Conservation (phyloP, 2,888 invertebrate genomes). For the Drosophila meridiana region DNA sequence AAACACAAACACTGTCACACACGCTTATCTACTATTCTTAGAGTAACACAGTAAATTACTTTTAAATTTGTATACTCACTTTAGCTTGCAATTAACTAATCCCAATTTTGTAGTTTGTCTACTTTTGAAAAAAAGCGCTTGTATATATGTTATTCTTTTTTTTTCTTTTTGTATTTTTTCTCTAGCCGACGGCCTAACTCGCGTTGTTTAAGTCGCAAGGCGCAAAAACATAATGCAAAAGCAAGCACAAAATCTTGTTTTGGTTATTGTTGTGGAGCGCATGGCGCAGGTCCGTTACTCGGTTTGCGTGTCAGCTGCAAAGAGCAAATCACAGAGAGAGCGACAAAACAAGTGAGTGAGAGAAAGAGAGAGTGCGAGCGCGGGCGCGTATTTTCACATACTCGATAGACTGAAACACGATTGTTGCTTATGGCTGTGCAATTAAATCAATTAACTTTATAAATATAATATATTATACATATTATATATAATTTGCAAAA, state of each 20-base stretch:
- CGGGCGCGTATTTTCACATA: constrained; percentile 23
- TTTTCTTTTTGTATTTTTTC: not conserved
- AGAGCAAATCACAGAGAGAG: constrained; percentile 24
- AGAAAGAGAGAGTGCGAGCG: not conserved
- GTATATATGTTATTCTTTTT: constrained; percentile 3
- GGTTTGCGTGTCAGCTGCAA: constrained; percentile 14
- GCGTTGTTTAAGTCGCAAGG: constrained; percentile 53
- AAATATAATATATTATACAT: not conserved
- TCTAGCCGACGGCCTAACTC: constrained; percentile 23
- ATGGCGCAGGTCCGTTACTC: constrained; percentile 55
- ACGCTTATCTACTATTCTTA: constrained; percentile 2
- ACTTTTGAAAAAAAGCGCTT: constrained; percentile 27
- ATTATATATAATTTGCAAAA: not conserved
- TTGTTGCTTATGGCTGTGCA: not conserved
- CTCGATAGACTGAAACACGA: not conserved
- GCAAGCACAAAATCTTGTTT: constrained; percentile 55
- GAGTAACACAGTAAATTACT: not conserved
- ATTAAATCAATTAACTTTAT: too few relatives aligned
- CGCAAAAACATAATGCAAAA: constrained; percentile 59
- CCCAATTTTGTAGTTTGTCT: constrained; percentile 23
- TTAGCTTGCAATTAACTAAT: constrained; percentile 26
- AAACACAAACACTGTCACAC: not conserved
- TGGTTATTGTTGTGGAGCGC: constrained; percentile 48
- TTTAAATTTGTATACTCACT: constrained; percentile 35
- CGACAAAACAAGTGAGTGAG: not conserved